Base-by-base conservation (phyloP, 2,113 vertebrate genomes). In the Vidua chalybeata region DNA sequence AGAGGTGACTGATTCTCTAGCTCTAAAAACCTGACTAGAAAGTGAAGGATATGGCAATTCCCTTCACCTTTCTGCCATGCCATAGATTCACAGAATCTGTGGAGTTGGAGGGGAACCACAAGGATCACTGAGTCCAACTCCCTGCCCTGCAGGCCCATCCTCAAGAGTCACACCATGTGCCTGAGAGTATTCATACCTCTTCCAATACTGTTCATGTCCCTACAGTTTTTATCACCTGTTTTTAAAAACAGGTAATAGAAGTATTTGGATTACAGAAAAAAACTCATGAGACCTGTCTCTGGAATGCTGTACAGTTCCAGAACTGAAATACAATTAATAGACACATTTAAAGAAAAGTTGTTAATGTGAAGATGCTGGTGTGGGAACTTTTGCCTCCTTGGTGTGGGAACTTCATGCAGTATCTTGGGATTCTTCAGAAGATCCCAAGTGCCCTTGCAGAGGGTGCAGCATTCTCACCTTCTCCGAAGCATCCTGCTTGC, bases 401-500 rank as follows among this genome's bases (percentile, higher is more conserved):
- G 21, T 72, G 59, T 33, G 41, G 48, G 73, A 94, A 78, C 52
- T 87, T 89, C 35, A 77, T 45, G 64, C 76, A 92, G 33, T 51
- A 67, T 89, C 66, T 48, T 58, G 87, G 46, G 62, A 85, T 92
- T 72, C 78, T 96, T 94, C 77, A 81, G 59, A 58, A 92, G 94
- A 77, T 84, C 90, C 73, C 88, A 94, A 89, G 31, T 76, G 37
- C 76, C 59, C 62, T 83, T 81, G 26, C 62, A 87, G 23, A 58
- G 63, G 67, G 79, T 64, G 84, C 91, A 89, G 61, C 78, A 39
- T 78, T 94, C 98, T 98, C 97, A 99, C 99, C 99, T 99, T 99
- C 98, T 99, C 99, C 1, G 99, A 99, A 67, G 99, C 98, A 97
- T 99, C 99, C 85, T 99, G 99, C 88, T 99, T 99, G 74, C 99